These are phyloP conservation scores for Acridotheres tristis DNA, from an alignment of 2,797 vertebrate genomes.

Conservation along the genomic window DNA sequence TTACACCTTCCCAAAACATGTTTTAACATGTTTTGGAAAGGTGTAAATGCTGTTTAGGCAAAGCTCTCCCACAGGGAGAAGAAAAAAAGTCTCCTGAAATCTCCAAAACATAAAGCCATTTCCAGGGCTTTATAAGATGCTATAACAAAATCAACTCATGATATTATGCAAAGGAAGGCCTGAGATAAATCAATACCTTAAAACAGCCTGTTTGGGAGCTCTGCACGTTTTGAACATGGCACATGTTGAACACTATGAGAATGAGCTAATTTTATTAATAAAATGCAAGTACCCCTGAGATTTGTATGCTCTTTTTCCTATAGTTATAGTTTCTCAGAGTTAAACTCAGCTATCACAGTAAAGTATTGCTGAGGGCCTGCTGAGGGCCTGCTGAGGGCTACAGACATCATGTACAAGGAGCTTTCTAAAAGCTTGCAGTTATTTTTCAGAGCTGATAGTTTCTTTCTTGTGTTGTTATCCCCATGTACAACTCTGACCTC, in stretches of 20 bases:
- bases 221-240: not conserved
- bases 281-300: not conserved
- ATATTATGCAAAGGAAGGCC: not conserved
- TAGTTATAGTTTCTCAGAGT: not conserved
- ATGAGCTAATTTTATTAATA: not conserved
- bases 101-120: not conserved
- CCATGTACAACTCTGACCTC: not conserved
- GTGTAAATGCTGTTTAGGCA: too few species aligned
- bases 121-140: not conserved
- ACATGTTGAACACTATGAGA: not conserved
- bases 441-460: not conserved
- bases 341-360: not conserved
- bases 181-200: not conserved
- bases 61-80: not conserved
- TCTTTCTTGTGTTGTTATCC: not conserved
- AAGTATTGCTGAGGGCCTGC: not conserved
- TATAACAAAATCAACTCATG: not conserved
- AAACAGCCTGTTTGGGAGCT: not conserved
- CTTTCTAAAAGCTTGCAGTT: not conserved
- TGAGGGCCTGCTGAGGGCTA: not conserved
- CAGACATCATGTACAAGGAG: not conserved
- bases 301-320: not conserved
- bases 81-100: not conserved
- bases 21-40: not conserved
- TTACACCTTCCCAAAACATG: not conserved